Conservation (phyloP, 2,113 vertebrate genomes). For the Cyprinodon tularosa region DNA sequence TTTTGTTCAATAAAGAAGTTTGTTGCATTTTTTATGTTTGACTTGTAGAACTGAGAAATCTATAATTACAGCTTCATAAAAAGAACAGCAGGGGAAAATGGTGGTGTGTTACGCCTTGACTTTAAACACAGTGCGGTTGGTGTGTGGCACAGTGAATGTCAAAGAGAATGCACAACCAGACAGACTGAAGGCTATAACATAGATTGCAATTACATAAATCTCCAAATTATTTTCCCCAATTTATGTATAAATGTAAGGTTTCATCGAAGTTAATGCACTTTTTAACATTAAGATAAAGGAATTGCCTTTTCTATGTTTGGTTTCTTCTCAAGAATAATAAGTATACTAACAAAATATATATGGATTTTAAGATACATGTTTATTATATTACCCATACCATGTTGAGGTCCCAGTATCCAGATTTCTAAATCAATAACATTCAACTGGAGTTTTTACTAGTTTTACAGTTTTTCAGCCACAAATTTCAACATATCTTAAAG, state of each 20-base stretch:
- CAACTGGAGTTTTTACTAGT: too few species aligned
- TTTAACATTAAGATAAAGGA: not conserved
- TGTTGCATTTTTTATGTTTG: constrained; percentile 9
- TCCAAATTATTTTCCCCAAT: constrained; percentile 9
- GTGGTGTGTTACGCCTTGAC: constrained; percentile 43
- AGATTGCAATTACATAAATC: constrained; percentile 32
- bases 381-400: too few species aligned
- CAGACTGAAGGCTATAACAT: constrained; percentile 16
- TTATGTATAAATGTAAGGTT: not conserved
- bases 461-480: too few species aligned
- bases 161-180: constrained; percentile 34
- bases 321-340: not conserved
- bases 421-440: too few species aligned
- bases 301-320: not conserved
- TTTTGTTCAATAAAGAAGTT: constrained; percentile 15
- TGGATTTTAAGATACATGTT: too few species aligned
- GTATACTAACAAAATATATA: too few species aligned
- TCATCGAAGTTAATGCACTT: not conserved
- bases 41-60: constrained; percentile 49
- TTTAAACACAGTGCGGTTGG: constrained; percentile 56
- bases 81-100: constrained; percentile 40
- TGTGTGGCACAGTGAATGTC: constrained; percentile 59
- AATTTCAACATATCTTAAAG: too few species aligned
- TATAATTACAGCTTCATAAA: constrained; percentile 48
- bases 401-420: too few species aligned